A percentile compares a stretch with the other conserved stretches of the same genome.
Evolutionary conservation across 2,113 vertebrate genomes (phyloP).

Genomic region (Terrapene triunguis): DNA sequence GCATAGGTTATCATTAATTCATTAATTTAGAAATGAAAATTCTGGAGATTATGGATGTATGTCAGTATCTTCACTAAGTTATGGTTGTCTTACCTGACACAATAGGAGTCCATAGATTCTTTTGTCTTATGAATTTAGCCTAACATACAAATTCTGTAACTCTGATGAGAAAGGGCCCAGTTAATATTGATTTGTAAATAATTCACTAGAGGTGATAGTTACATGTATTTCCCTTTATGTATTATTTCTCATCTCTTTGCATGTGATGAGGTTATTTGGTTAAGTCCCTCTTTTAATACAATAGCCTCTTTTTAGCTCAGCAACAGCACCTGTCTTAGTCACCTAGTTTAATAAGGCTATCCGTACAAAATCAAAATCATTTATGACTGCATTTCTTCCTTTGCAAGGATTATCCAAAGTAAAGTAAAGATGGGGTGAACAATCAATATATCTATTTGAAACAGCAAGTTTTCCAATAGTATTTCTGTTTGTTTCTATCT

Average conservation of each 20-base stretch:
- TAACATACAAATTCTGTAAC: conserved; percentile 52
- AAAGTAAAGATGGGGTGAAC: not conserved
- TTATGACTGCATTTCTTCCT: not conserved
- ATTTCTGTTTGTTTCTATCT: not conserved
- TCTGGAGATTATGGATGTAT: conserved; percentile 13
- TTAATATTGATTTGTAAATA: conserved; percentile 28
- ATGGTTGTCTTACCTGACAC: conserved; percentile 39
- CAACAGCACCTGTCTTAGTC: not conserved
- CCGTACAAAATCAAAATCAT: not conserved
- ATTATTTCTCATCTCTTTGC: not conserved
- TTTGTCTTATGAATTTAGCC: conserved; percentile 49
- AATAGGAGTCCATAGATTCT: not conserved
- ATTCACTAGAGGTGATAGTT: not conserved
- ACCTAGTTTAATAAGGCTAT: conserved; percentile 6
- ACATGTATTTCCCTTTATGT: not conserved
- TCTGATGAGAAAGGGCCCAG: conserved; percentile 37
- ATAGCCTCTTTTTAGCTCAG: not conserved
- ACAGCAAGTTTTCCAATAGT: conserved; percentile 33
- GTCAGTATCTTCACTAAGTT: conserved; percentile 45
- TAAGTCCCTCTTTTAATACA: conserved; percentile 15
- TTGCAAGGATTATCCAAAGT: not conserved
- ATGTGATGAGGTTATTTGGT: not conserved
- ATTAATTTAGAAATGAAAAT: conserved; percentile 41
- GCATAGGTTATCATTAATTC: conserved; percentile 20
- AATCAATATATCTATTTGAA: conserved; percentile 48